Base-by-base conservation (phyloP, 92 coral and sea anemone genomes). In the Porites rus region DNA sequence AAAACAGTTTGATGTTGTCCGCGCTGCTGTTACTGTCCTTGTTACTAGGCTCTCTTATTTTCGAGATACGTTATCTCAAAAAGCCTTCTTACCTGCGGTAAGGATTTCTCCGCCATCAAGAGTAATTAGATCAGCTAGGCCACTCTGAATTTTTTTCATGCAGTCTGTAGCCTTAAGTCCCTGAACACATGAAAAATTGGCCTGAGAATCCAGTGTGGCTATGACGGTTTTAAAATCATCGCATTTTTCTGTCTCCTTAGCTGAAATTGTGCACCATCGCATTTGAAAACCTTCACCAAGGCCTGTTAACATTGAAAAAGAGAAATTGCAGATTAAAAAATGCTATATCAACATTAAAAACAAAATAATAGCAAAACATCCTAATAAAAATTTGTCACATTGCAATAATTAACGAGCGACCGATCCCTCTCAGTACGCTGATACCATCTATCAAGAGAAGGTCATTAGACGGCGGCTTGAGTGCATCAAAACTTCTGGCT, bases 71-170 rank as follows among this genome's bases (percentile, higher is more conserved):
- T 10, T 7, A 71, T 17, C 38, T 3, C 25, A 10, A 14, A 76
- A 6, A 0, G 18, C 7, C 18, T 4, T 7, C 4, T 19, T 69
- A 89, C 92, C 92, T 84, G 92, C 92, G 7, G 1, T 51, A 72
- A 24, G 12, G 19, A 89, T 85, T 51, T 84, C 61, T 78, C 83
- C 80, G 3, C 89, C 89, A 31, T 69, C 84, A 10, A 89, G 92
- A 9, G 85, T 89, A 6, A 89, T 68, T 38, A 89, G 77, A 54
- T 89, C 92, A 6, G 89, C 92, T 3, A 65, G 4, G 51, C 71
- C 89, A 1, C 6, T 50, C 18, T 66, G 12, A 20, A 88, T 88
- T 74, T 83, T 83, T 18, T 14, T 9, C 88, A 88, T 88, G 74
- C 91, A 88, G 20, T 77, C 74, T 0, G 4, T 65, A 8, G 73